Percentiles rank a stretch among this genome's conserved stretches.
Evolutionary conservation across 2,888 invertebrate genomes (phyloP).

Genomic region (Endomychus coccineus): DNA sequence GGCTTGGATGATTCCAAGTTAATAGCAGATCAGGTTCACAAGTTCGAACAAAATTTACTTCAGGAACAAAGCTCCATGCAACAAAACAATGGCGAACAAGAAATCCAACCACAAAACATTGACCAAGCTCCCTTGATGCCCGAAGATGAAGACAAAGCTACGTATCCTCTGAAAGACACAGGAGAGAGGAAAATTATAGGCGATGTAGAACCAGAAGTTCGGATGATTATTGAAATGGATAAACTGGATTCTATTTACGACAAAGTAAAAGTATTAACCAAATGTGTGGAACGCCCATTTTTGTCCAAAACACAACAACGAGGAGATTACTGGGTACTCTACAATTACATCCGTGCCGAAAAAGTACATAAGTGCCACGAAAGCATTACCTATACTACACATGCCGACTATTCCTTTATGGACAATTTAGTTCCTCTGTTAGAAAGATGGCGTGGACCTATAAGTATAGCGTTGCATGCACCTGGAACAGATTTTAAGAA

Average conservation of each 20-base stretch:
- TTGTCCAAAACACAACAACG: constrained; percentile 41
- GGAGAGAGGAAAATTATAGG: neutral
- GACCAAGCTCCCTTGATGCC: constrained; percentile 21
- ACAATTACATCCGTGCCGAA: constrained; percentile 75
- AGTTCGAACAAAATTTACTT: constrained; percentile 7
- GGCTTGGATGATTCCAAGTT: constrained; percentile 33
- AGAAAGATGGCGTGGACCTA: constrained; percentile 80
- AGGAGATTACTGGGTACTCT: constrained; percentile 72
- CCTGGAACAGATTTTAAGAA: constrained; percentile 76
- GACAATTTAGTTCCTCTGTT: constrained; percentile 81
- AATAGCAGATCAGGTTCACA: constrained; percentile 6
- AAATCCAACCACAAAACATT: constrained; percentile 11
- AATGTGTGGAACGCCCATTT: constrained; percentile 39
- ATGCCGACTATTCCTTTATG: constrained; percentile 85
- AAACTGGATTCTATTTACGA: constrained; percentile 23
- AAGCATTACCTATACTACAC: constrained; percentile 85
- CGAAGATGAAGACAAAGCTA: constrained; percentile 5
- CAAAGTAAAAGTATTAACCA: constrained; percentile 34
- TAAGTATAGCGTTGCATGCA: constrained; percentile 81
- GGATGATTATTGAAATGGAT: constrained; percentile 17
- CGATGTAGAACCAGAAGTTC: constrained; percentile 4
- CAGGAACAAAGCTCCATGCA: constrained; percentile 5
- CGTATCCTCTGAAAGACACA: neutral
- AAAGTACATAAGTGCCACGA: constrained; percentile 65
- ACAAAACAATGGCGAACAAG: constrained; percentile 1